phyloP scores from a whole-genome alignment of 2,113 vertebrate genomes.

The Microtus pennsylvanicus region DNA sequence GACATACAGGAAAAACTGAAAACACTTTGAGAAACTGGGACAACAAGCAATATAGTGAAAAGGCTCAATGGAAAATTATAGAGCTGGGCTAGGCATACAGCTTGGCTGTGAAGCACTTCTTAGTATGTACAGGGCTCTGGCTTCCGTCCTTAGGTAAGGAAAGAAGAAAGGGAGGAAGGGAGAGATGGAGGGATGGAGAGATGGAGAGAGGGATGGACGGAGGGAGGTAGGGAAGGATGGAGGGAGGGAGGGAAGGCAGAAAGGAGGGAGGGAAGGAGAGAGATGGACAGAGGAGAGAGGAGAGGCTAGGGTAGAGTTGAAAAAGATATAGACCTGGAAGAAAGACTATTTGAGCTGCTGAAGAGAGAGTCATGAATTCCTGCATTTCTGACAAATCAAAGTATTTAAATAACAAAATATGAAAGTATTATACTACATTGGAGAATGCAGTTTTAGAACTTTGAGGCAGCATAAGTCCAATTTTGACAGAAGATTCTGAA shows the following conservation, averaged over 20 bases:
- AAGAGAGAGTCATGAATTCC: background rate
- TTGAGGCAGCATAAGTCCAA: background rate
- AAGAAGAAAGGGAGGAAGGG: background rate
- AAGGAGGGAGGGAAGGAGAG: no score
- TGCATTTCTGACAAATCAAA: background rate
- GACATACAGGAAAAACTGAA: background rate
- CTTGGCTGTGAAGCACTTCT: background rate
- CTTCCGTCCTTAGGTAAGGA: no score
- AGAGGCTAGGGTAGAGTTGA: background rate
- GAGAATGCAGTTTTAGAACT: background rate
- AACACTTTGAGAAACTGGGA: background rate
- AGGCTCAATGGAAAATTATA: background rate
- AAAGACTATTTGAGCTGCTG: slow-evolving; percentile 11
- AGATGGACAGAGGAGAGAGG: background rate
- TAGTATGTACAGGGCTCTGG: background rate
- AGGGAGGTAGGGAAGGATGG: no score
- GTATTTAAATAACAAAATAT: slow-evolving; percentile 33
- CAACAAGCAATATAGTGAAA: background rate
- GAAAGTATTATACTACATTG: background rate
- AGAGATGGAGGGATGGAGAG: no score
- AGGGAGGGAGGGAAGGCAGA: no score
- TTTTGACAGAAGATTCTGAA: slow-evolving; percentile 2
- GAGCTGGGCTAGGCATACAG: background rate
- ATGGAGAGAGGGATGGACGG: no score
- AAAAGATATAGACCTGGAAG: background rate